Conservation (phyloP, 1,140 invertebrate species). For the Bradysia coprophila region DNA sequence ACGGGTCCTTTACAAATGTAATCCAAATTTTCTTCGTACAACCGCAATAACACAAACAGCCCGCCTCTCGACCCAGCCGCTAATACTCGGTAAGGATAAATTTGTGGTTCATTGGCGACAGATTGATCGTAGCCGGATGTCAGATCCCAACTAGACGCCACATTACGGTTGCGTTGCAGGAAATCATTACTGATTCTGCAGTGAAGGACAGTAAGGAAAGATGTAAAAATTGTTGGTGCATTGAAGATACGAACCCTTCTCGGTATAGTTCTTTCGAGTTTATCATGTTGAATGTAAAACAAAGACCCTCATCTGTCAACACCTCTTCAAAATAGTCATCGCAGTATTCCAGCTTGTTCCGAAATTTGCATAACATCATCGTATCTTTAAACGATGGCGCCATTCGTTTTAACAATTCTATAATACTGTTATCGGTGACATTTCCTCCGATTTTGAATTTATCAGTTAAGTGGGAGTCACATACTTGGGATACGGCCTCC, state of each 20-base stretch:
- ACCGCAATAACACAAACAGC: conserved; percentile 33
- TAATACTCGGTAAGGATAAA: conserved; percentile 32
- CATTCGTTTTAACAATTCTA: not conserved
- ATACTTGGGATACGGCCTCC: not conserved
- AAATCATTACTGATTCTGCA: not conserved
- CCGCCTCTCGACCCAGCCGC: conserved; percentile 38
- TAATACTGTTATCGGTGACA: not conserved
- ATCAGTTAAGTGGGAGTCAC: not conserved
- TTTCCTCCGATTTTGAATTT: not conserved
- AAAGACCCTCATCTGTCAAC: conserved; percentile 43
- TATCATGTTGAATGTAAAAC: conserved; percentile 48
- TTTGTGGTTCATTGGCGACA: conserved; percentile 26
- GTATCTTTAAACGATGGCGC: not conserved
- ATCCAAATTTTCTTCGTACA: conserved; percentile 36
- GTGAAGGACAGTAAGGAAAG: too few species aligned
- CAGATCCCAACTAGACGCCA: not conserved
- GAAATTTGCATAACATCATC: not conserved
- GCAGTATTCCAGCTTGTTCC: not conserved
- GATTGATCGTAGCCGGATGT: conserved; percentile 19
- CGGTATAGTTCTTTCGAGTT: conserved; percentile 31
- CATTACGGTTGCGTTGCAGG: not conserved
- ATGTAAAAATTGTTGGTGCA: not conserved
- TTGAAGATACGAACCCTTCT: not conserved
- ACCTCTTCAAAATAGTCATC: not conserved
- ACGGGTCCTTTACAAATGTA: conserved; percentile 45